A percentile compares a stretch with the other conserved stretches of the same genome.
These are phyloP conservation scores for Mactromeris polynyma DNA, from an alignment of 2,888 invertebrate genomes.

Conservation along the genomic window DNA sequence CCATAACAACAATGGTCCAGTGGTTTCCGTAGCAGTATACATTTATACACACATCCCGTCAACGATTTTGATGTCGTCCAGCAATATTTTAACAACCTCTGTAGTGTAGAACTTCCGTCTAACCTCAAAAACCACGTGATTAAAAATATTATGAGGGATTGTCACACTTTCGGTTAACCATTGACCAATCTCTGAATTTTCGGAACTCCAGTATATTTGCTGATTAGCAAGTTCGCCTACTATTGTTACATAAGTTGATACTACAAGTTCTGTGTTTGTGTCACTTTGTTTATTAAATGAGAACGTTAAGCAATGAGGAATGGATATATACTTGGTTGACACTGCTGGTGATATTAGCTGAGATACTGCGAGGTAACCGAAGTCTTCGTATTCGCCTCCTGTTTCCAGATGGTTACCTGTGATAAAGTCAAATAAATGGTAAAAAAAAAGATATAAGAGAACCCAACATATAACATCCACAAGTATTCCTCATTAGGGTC, in stretches of 20 bases:
- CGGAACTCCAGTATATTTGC: conserved; percentile 52
- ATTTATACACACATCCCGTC: conserved; percentile 53
- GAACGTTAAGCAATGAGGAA: conserved; percentile 58
- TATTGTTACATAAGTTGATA: conserved; percentile 47
- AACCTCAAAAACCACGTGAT: conserved; percentile 57
- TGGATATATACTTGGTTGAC: conserved; percentile 27
- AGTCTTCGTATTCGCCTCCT: conserved; percentile 34
- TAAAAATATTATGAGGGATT: conserved; percentile 32
- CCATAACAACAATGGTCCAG: too few species aligned
- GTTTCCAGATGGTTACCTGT: conserved; percentile 39
- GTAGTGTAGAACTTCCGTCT: neutral
- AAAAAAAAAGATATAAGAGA: too few species aligned
- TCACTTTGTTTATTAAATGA: conserved; percentile 38
- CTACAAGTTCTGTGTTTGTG: conserved; percentile 35
- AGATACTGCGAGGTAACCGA: conserved; percentile 29
- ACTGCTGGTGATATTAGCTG: conserved; percentile 51
- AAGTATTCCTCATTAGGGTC: too few species aligned
- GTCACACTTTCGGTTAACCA: conserved; percentile 42
- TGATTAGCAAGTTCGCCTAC: conserved; percentile 36
- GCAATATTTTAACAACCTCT: conserved; percentile 30
- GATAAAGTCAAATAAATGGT: neutral
- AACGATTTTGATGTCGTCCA: conserved; percentile 46
- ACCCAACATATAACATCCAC: too few species aligned
- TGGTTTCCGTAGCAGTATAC: too few species aligned
- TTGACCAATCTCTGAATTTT: neutral